Base-by-base conservation (phyloP, 2,113 vertebrate species). In the Lanius ludovicianus region DNA sequence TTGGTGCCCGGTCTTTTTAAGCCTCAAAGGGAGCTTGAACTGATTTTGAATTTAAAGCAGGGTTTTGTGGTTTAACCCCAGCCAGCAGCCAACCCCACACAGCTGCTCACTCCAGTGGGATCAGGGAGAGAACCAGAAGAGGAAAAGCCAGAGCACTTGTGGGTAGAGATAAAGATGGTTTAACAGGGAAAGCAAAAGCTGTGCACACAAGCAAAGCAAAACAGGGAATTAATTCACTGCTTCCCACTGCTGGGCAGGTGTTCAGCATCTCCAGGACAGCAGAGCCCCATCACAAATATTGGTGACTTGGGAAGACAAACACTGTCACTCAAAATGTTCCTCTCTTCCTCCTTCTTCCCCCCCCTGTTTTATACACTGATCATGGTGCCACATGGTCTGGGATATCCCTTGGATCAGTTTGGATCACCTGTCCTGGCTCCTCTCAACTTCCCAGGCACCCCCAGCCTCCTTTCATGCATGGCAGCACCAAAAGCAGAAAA, bases 381-480 rank as follows among this genome's bases (percentile, higher is more conserved):
- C 18, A 24, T 7, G 55, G 3, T 69, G 31, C 4, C 3, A 0
- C 4, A 3, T 27, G 63, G 27, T 33, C 55, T 46, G 64, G 47
- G n/a, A 23, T 7, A 23, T 5, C 55, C 28, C 74, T 24, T n/a
- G 23, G 39, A 28, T 9, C 55, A 46, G 1, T 39, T 39, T 15
- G 74, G 47, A n/a, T 53, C 39, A 28, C 11, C 28, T 53, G 39
- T 53, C 64, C 74, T 62, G 64, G 28, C 28, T 28, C 47, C 28
- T 62, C 47, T 47, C 64, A 19, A 10, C 17, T 13, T 19, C 27
- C 31, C 84, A 44, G 47, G 53, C 27, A 52, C 25, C 63, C 53
- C 18, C 53, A 87, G 12, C 15, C 8, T 35, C 42, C 83, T 42
- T 1, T 0, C 18, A 24, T 41, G 41, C 0, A 0, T 4, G 30